Evolutionary conservation across 2,113 vertebrate genomes (phyloP).

Genomic region (Dasyurus viverrinus): DNA sequence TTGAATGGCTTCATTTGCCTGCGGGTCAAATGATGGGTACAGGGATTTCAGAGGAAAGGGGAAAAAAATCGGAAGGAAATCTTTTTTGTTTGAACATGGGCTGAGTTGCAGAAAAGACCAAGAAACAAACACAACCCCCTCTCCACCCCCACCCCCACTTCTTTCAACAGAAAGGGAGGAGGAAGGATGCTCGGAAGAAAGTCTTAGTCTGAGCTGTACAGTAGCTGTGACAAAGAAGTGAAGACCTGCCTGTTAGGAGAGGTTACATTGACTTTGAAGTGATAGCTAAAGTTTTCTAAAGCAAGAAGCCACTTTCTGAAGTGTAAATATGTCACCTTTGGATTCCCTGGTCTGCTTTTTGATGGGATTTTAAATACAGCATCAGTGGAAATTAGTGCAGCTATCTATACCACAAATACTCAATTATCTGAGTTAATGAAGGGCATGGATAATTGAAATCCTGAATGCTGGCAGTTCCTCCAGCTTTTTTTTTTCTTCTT

Average conservation of each 20-base stretch:
- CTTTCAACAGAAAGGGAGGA: neutral
- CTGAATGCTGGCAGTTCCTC: neutral
- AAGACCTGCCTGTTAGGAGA: neutral
- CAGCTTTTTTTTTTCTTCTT: neutral
- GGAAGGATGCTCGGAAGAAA: neutral
- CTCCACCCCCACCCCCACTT: neutral
- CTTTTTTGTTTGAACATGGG: constrained; percentile 56
- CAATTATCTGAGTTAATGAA: constrained; percentile 6
- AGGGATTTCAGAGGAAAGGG: constrained; percentile 17
- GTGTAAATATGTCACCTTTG: neutral
- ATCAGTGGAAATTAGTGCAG: neutral
- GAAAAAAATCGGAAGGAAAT: constrained; percentile 71
- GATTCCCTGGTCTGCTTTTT: neutral
- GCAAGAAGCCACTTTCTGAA: neutral
- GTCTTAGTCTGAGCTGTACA: neutral
- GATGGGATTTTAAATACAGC: neutral
- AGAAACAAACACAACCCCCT: constrained; percentile 43
- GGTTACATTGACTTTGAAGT: neutral
- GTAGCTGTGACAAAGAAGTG: neutral
- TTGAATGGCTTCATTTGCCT: constrained; percentile 89
- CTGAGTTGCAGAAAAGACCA: constrained; percentile 58
- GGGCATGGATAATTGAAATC: neutral
- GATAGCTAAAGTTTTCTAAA: neutral
- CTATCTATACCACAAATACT: neutral
- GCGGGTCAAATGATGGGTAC: constrained; percentile 79